A percentile compares a stretch with the other conserved stretches of the same genome.
phyloP scores from a whole-genome alignment of 2,888 invertebrate genomes.

The Drosophila quinaria region DNA sequence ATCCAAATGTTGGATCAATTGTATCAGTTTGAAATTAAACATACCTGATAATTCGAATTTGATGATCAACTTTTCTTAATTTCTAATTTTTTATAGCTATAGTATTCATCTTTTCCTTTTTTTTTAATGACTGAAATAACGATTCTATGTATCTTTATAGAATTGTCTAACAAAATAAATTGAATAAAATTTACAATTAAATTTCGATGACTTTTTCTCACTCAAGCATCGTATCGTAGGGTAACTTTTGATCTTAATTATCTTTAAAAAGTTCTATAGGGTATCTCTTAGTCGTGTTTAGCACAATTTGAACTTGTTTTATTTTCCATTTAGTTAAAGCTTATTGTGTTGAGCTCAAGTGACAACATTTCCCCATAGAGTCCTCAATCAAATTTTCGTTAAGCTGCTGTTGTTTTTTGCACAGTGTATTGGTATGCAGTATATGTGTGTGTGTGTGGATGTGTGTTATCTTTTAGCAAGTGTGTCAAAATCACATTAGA shows the following conservation, averaged over 20 bases:
- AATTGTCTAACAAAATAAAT: neutral
- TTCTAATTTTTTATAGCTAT: too few species aligned
- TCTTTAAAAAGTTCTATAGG: neutral
- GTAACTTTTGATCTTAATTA: too few species aligned
- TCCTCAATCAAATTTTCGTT: conserved; percentile 16
- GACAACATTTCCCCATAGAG: conserved; percentile 9
- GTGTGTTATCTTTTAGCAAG: conserved; percentile 45
- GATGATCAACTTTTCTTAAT: too few species aligned
- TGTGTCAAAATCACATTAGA: conserved; percentile 81
- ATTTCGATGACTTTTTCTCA: too few species aligned
- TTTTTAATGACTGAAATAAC: neutral
- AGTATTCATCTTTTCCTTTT: too few species aligned
- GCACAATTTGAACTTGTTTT: neutral
- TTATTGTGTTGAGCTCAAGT: conserved; percentile 13
- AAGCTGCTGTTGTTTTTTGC: conserved; percentile 23
- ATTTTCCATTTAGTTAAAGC: neutral
- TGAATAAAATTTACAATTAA: too few species aligned
- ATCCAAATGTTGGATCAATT: too few species aligned
- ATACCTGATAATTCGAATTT: neutral
- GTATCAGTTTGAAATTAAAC: too few species aligned
- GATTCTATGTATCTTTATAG: neutral
- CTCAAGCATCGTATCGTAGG: too few species aligned
- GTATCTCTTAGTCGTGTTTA: neutral
- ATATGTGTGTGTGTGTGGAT: conserved; percentile 10
- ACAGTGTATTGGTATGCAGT: conserved; percentile 5